Evolutionary conservation across 1,140 invertebrate genomes (phyloP), one percentile per base, ranked within the genome.

Genomic region (Plectrocnemia conspersa): DNA sequence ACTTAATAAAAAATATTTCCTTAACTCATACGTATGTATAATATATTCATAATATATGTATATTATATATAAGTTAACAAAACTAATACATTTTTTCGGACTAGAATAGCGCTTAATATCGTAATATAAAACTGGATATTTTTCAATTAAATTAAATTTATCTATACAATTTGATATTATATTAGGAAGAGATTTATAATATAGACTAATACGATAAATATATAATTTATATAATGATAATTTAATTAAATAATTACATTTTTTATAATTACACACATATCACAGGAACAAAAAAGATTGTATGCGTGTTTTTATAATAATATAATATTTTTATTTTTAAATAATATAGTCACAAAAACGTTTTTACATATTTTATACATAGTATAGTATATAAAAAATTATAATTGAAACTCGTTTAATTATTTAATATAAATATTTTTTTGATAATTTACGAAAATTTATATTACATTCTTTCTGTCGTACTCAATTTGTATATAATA

Each of bases 81-180:
- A 55, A 60, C 58, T 42, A 60, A 56, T 60, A 60, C 58, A 54
- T 61, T 61, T 60, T 41, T 61, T 57, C 55, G 50, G 59, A 61
- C 59, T 61, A 61, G 59, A 61, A 62, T 48, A 50, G 40, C 54
- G 52, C 33, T 58, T 56, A 52, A 48, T 44, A 29, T 50, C 38
- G 42, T 41, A 13, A 36, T n/a, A 21, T 22, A 40, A 42, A 41
- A 29, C n/a, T 29, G 6, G 27, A 33, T 40, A 18, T 40, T 40
- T 13, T 40, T 18, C 36, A 40, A 40, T 40, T 15, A 15, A 40
- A 40, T n/a, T n/a, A 29, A 18, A 40, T 18, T 40, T 40, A 40
- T 40, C 16, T 40, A 40, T 18, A 40, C 16, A 9, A 40, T 11
- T 33, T 40, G 15, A 40, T 40, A 10, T 40, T 13, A 9, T 5